These are phyloP conservation scores for Siphonodentalium dalli DNA, from an alignment of 2,888 invertebrate species.

Conservation along the genomic window DNA sequence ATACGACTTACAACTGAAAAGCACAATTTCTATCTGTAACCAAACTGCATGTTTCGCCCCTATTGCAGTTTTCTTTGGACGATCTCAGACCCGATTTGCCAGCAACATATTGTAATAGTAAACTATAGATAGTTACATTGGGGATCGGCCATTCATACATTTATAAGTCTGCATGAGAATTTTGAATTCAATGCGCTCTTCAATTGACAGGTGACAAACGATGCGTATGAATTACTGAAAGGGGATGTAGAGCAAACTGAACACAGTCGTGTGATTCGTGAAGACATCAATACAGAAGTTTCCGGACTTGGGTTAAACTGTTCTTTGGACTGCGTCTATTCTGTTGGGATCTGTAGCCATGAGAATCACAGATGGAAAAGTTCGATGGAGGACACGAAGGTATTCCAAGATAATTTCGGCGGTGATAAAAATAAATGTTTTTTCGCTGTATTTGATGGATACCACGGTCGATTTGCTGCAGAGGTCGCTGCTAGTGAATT, in stretches of 20 bases:
- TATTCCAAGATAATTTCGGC: constrained; percentile 60
- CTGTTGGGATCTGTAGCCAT: constrained; percentile 50
- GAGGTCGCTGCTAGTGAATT: constrained; percentile 56
- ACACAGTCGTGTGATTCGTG: constrained; percentile 38
- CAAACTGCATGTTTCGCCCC: no score
- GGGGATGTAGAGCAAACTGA: constrained; percentile 55
- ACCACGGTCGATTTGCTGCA: constrained; percentile 58
- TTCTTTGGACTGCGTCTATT: constrained; percentile 42
- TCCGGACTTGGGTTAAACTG: constrained; percentile 49
- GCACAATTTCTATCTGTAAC: no score
- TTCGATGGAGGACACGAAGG: constrained; percentile 58
- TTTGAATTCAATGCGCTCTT: no score
- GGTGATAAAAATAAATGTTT: constrained; percentile 57
- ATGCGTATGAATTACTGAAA: constrained; percentile 59
- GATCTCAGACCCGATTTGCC: no score
- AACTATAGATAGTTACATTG: no score
- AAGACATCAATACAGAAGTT: constrained; percentile 45
- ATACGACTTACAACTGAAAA: no score
- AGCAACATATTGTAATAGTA: no score
- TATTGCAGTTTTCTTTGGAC: no score
- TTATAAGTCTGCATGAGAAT: no score
- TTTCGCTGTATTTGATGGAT: constrained; percentile 59
- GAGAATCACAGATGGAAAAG: constrained; percentile 56
- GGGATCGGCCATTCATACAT: no score
- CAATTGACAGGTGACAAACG: constrained; percentile 44